A percentile compares a stretch with the other conserved stretches of the same genome.
phyloP scores from a whole-genome alignment of 2,797 vertebrate genomes.

The Poecilia velifera region DNA sequence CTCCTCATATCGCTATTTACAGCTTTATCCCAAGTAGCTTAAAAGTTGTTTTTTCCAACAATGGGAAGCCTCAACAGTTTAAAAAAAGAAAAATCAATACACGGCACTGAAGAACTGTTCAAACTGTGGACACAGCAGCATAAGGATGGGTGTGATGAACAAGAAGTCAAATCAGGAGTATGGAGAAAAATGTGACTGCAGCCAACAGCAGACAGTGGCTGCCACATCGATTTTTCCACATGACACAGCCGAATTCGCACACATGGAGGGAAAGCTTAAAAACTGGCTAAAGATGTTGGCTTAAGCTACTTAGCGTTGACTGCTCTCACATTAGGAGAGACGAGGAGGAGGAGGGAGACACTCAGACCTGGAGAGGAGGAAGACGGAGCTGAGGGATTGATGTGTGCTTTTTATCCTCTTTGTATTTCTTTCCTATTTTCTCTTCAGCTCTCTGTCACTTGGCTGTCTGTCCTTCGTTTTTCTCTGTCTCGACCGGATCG shows the following conservation, averaged over 20 bases:
- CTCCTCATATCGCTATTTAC: too few species aligned
- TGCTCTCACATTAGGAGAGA: constrained; percentile 58
- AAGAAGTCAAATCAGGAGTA: constrained; percentile 22
- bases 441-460: constrained; percentile 30
- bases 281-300: constrained; percentile 53
- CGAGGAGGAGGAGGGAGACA: constrained; percentile 30
- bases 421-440: constrained; percentile 7
- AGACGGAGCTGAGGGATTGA: constrained; percentile 2
- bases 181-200: constrained; percentile 26
- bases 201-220: constrained; percentile 51
- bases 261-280: constrained; percentile 5
- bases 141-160: constrained; percentile 4
- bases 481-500: constrained; percentile 31
- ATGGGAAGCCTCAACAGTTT: background rate
- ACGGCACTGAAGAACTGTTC: background rate
- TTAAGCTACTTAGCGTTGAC: constrained; percentile 69
- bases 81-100: constrained; percentile 26
- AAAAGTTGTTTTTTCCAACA: background rate
- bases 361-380: constrained; percentile 15
- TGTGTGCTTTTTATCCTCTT: background rate
- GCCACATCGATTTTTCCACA: constrained; percentile 36
- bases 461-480: constrained; percentile 15
- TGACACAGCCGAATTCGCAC: constrained; percentile 17
- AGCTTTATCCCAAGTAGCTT: too few species aligned
- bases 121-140: background rate